phyloP scores from a whole-genome alignment of 37 sponge, comb jelly and placozoan species.

The Chondrilla cf. caribensis region DNA sequence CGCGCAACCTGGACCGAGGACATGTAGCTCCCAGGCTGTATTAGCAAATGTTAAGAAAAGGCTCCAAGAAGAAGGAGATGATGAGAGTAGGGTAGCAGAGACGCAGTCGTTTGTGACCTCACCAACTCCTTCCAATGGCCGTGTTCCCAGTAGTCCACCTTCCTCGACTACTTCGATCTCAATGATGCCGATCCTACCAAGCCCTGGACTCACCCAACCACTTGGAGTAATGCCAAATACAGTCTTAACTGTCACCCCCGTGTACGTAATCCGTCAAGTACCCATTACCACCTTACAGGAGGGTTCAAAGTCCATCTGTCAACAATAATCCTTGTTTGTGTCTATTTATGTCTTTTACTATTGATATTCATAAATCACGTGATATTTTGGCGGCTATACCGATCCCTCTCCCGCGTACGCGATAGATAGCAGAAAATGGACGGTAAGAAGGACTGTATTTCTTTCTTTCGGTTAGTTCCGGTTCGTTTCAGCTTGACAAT shows the following conservation, averaged over 20 bases:
- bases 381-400: not conserved
- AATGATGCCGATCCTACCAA: not conserved
- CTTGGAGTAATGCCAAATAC: too few species aligned
- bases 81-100: not conserved
- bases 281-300: not conserved
- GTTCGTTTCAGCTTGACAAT: too few species aligned
- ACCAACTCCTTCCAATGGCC: not conserved
- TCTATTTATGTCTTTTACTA: not conserved
- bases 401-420: not conserved
- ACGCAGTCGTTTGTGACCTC: not conserved
- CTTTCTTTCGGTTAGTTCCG: too few species aligned
- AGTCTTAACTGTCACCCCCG: not conserved
- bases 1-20: conserved; percentile 12
- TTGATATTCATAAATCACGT: not conserved
- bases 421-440: not conserved
- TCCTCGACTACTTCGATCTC: not conserved
- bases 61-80: not conserved
- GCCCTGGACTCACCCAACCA: not conserved
- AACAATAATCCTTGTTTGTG: not conserved
- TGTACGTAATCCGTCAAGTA: not conserved
- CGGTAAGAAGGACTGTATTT: too few species aligned
- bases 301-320: not conserved
- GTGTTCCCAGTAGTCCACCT: not conserved
- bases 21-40: conserved; percentile 9
- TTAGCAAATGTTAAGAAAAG: conserved; percentile 4